Percentiles rank a stretch among this genome's conserved stretches.
phyloP scores from a whole-genome alignment of 2,113 vertebrate genomes.

The Tauraco erythrolophus region DNA sequence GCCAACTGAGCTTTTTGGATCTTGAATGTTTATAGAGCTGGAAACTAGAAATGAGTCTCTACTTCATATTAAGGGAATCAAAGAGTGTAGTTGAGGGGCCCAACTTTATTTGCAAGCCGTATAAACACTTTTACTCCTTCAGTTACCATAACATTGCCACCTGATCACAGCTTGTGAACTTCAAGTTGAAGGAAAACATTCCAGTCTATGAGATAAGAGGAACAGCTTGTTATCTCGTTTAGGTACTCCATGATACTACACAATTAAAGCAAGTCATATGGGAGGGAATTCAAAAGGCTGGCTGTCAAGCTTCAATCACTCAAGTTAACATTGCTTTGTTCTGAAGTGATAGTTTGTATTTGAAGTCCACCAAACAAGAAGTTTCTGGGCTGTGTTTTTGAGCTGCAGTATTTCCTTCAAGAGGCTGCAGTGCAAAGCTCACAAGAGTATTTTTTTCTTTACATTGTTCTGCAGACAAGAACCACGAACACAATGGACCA shows the following conservation, averaged over 20 bases:
- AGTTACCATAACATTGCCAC: not conserved
- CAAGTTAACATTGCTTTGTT: not conserved
- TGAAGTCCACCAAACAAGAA: not conserved
- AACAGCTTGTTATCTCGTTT: not conserved
- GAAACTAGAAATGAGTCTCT: not conserved
- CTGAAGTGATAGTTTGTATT: not conserved
- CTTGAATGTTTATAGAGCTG: not conserved
- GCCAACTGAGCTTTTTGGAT: not conserved
- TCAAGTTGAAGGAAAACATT: constrained; percentile 29
- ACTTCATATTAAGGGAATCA: not conserved
- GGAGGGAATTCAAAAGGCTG: not conserved
- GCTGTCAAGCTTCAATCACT: not conserved
- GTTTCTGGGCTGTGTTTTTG: not conserved
- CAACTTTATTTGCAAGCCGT: not conserved
- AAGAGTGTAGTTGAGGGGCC: not conserved
- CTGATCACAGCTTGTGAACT: not conserved
- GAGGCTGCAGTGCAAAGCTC: not conserved
- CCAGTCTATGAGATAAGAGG: not conserved
- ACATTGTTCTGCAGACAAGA: not conserved
- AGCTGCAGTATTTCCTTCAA: not conserved
- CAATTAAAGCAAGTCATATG: not conserved
- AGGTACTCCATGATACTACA: not conserved
- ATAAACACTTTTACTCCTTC: not conserved
- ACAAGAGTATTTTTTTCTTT: not conserved
- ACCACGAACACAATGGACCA: not conserved